phyloP scores from a whole-genome alignment of 2,797 vertebrate genomes.

The Phaenicophaeus curvirostris region DNA sequence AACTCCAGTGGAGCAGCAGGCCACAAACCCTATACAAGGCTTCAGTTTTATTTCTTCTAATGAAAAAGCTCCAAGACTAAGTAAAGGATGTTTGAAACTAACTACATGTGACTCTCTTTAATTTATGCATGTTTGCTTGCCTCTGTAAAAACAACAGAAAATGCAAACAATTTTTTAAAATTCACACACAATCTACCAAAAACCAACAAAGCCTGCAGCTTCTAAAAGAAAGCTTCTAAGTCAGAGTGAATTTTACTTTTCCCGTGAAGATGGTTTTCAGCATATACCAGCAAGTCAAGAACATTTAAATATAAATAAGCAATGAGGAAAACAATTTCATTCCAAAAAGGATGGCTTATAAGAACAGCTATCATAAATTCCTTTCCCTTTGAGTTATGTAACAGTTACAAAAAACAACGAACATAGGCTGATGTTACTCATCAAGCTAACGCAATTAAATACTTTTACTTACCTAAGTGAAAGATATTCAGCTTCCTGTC shows the following conservation, averaged over 20 bases:
- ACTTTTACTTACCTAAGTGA: conserved; percentile 77
- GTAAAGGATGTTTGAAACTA: not conserved
- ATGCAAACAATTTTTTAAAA: not conserved
- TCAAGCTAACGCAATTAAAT: not conserved
- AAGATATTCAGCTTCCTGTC: conserved; percentile 76
- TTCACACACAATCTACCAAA: not conserved
- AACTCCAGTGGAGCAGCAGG: not conserved
- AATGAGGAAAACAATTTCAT: not conserved
- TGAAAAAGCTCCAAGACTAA: not conserved
- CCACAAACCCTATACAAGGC: not conserved
- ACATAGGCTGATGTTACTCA: not conserved
- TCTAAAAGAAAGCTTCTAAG: not conserved
- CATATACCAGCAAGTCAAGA: not conserved
- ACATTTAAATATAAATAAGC: conserved; percentile 9
- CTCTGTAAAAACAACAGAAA: not conserved
- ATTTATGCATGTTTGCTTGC: not conserved
- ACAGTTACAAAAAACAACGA: not conserved
- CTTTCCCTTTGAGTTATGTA: not conserved
- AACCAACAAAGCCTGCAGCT: not conserved
- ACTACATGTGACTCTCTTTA: rapidly evolving
- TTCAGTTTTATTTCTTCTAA: not conserved
- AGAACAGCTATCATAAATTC: not conserved
- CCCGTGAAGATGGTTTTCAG: not conserved
- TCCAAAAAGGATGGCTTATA: not conserved
- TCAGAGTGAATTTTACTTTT: not conserved